Base-by-base conservation (phyloP, 2,888 invertebrate species). In the Cartodere bifasciata region DNA sequence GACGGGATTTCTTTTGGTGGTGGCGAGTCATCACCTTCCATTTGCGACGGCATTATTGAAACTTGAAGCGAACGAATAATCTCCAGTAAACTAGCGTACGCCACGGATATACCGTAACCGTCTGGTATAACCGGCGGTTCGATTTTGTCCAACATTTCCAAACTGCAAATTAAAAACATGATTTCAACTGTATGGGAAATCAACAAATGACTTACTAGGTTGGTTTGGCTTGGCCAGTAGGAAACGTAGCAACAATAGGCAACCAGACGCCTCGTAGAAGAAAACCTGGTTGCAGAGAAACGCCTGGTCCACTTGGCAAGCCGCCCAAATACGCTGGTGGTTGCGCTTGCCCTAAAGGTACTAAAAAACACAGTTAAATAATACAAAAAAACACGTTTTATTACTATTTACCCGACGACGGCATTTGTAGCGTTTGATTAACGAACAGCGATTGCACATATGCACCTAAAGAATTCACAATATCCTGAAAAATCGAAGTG, bases 21-120 rank as follows among this genome's bases (percentile, higher is more conserved):
- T 31, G 25, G 12, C 33, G 34, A 21, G n/a, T n/a, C n/a, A n/a
- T n/a, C 45, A 10, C 38, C 40, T 20, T 54, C 52, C 11, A 45
- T 44, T 34, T 57, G 62, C 36, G 23, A 74, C n/a, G n/a, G n/a
- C n/a, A n/a, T 70, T 49, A 83, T 75, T 13, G 76, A 79, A 46
- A 78, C 69, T 20, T 81, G 78, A 43, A 85, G 75, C 5, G 86
- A 91, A 4, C 87, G 72, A 29, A 94, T 86, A 41, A 90, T 80
- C 58, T 95, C 95, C 54, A 94, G 67, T 23, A 97, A 68, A 55
- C 91, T 88, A 3, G 88, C 85, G 61, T 92, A 95, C 0, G 94
- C 91, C 22, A 97, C 75, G 0, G 95, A 94, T 36, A 98, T 83
- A 3, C 94, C 92, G 62, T 97, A 98, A 1, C 97, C 95, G 41